Percentiles rank a stretch among this genome's conserved stretches.
These are phyloP conservation scores for Leptopilina syphax DNA, from an alignment of 2,888 invertebrate genomes.

Conservation along the genomic window DNA sequence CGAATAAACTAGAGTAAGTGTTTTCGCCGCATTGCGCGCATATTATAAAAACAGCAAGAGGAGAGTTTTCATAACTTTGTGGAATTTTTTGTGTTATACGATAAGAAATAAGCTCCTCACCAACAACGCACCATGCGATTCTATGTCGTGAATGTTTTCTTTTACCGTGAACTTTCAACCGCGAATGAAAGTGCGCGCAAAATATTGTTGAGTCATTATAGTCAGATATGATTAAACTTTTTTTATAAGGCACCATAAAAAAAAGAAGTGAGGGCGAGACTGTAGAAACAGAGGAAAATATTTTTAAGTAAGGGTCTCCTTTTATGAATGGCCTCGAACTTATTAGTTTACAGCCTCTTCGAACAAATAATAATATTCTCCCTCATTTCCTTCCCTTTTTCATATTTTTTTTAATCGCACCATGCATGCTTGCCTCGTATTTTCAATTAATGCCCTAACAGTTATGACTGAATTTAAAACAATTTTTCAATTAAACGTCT, in stretches of 20 bases:
- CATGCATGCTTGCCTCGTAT: background rate
- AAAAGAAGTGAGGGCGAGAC: background rate
- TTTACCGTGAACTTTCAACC: slow-evolving; percentile 22
- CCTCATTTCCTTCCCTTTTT: background rate
- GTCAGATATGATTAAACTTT: slow-evolving; percentile 36
- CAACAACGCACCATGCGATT: slow-evolving; percentile 8
- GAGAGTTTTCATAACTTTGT: slow-evolving; percentile 11
- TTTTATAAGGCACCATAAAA: slow-evolving; percentile 28
- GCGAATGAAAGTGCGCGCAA: slow-evolving; percentile 21
- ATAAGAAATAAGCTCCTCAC: slow-evolving; percentile 27
- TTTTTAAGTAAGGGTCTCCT: background rate
- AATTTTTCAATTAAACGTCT: background rate
- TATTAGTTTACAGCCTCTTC: slow-evolving; percentile 23
- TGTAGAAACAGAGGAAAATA: slow-evolving; percentile 25
- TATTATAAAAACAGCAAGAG: slow-evolving; percentile 31
- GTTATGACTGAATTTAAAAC: background rate
- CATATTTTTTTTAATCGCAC: slow-evolving; percentile 14
- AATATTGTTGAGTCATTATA: slow-evolving; percentile 25
- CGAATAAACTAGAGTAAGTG: slow-evolving; percentile 17
- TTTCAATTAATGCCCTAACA: background rate
- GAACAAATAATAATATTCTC: slow-evolving; percentile 33
- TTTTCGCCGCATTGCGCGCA: slow-evolving; percentile 29
- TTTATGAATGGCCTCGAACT: slow-evolving; percentile 31
- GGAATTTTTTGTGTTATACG: slow-evolving; percentile 14
- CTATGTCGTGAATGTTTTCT: slow-evolving; percentile 2